Evolutionary conservation across 2,113 vertebrate genomes (phyloP), one percentile per base, ranked within the genome.

Genomic region (Nestor notabilis): DNA sequence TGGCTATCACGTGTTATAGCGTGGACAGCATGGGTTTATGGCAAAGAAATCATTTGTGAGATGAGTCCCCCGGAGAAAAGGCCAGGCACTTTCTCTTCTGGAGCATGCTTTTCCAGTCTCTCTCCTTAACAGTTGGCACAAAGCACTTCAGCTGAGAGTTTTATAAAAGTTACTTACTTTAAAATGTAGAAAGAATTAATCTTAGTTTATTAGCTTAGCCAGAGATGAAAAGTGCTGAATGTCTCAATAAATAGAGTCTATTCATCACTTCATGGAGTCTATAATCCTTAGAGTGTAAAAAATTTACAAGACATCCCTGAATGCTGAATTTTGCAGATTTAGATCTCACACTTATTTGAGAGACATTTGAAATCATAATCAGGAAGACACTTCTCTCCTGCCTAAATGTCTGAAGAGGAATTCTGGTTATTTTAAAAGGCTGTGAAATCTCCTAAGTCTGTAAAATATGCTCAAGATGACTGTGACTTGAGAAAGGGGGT

Each of bases 251-350:
- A 83, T 83, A 65, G 66, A 39, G 24, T 68, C 49, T 91, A 10
- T 83, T 93, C 39, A 53, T 76, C 75, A 27, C 29, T 83, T 95
- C 17, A 10, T 56, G 58, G 88, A 94, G n/a, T 39, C 75, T 92
- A 1, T 44, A 94, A 76, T 74, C 82, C 89, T 77, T 44, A 44
- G n/a, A 77, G 58, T 39, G 52, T 70, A 46, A 82, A 70, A 96
- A 87, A 94, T 82, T 58, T 68, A 79, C 76, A 91, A 72, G 89
- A 63, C 28, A 33, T 87, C 50, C 33, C 49, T 2, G 1, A 71
- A 44, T 82, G 44, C 69, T 80, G 50, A 90, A 65, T 96, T 74
- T 93, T 90, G 35, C 44, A 64, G 87, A 87, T 85, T 96, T 85
- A 19, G 17, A 64, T 94, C 75, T 82, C 50, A 52, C 17, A 43